Evolutionary conservation across 2,797 vertebrate species (phyloP), one percentile per base, ranked within the genome.

Genomic region (Cuniculus paca): DNA sequence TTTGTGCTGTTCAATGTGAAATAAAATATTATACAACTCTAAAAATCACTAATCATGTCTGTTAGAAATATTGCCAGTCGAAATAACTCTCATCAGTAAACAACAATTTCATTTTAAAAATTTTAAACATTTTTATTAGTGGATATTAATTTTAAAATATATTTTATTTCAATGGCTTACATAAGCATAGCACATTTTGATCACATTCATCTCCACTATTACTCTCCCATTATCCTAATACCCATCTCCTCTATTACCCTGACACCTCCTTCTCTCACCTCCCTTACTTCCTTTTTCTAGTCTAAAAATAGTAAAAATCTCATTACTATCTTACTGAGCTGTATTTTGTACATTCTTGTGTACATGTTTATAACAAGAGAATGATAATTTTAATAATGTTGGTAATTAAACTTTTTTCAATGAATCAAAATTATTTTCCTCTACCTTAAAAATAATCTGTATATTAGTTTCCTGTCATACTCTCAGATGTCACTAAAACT

Each of bases 1-100:
- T 70, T 74, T 79, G 34, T 20, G 2, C 36, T 89, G 54, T 36
- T 87, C 42, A 36, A 6, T 92, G 90, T 96, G 42, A 88, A 95
- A 90, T 36, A 52, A 83, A 54, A 83, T 92, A 58, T 79, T 54
- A 42, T 12, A 60, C 88, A 86, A 5, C 36, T 17, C 36, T 20
- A 50, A 84, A 90, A n/a, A 39, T 45, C 39, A 75, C 17, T n/a
- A 13, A 48, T 80, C 31, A 39, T 1, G 26, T 16, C 78, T 58
- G 36, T 89, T 74, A 24, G 24, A 93, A 96, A 45, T 5, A 61
- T 56, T 82, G 19, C 36, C 42, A 86, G 28, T 48, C 4, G 17
- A 52, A 11, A 17, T 12, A 34, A 12, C n/a, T 72, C 31, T 86
- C 16, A 34, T 45, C 24, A 45, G 42, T 70, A 39, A 93, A 79